Conservation (phyloP, 2,113 vertebrate species). For the Lepus americanus region DNA sequence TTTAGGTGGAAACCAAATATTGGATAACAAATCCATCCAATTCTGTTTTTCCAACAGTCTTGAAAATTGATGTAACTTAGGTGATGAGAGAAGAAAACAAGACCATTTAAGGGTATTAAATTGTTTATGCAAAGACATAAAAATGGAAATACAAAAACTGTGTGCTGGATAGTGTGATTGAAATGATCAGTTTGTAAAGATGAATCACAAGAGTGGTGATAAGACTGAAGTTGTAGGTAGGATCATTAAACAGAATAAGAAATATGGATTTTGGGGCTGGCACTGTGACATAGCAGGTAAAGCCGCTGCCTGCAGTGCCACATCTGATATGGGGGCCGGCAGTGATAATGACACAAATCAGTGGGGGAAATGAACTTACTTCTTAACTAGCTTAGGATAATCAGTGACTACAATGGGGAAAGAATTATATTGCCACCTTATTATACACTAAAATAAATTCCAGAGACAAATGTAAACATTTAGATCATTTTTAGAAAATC, state of each 20-base stretch:
- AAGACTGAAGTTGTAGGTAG: not conserved
- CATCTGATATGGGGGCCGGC: not conserved
- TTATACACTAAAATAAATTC: not conserved
- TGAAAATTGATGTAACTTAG: constrained; percentile 14
- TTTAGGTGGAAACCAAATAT: not conserved
- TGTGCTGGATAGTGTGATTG: not conserved
- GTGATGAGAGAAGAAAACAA: not conserved
- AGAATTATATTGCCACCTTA: not conserved
- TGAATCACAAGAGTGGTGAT: not conserved
- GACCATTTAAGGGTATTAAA: not conserved
- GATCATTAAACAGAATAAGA: not conserved
- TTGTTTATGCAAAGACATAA: not conserved
- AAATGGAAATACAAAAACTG: constrained; percentile 27
- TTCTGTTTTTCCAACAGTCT: constrained; percentile 18
- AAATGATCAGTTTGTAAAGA: not conserved
- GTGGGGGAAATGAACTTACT: not conserved
- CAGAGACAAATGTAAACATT: constrained; percentile 19
- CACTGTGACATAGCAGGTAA: too few species aligned
- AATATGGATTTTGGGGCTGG: not conserved
- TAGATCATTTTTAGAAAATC: not conserved
- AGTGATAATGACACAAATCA: not conserved
- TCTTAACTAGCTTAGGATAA: not conserved
- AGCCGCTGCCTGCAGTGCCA: not conserved
- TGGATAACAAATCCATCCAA: not conserved
- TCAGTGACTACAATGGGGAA: not conserved